Evolutionary conservation across 2,888 invertebrate species (phyloP), one percentile per base, ranked within the genome.

Genomic region (Rhamphomyia laevipes): DNA sequence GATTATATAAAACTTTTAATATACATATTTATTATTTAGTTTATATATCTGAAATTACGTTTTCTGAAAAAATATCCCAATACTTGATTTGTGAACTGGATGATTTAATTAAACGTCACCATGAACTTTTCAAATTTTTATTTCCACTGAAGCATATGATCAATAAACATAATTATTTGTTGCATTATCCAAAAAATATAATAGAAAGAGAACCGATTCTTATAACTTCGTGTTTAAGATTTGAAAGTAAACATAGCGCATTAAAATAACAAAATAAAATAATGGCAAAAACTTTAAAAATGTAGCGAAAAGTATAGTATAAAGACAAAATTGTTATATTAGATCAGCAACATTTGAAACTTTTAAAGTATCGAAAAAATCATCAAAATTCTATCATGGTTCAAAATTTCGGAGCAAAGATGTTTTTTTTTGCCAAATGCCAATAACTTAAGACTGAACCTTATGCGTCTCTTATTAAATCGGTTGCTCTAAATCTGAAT

Each of bases 311-410:
- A 48, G 48, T 43, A 27, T 48, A 9, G 45, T 16, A 5, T 45
- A 49, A 37, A 12, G 45, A 13, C 49, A 49, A 38, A 49, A 41
- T 43, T 31, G 18, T 16, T 48, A 48, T 43, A 48, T 48, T n/a
- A n/a, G n/a, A n/a, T n/a, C n/a, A n/a, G n/a, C n/a, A n/a, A n/a
- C n/a, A n/a, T n/a, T n/a, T n/a, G n/a, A n/a, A n/a, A n/a, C n/a
- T n/a, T n/a, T n/a, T n/a, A n/a, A n/a, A n/a, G n/a, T n/a, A n/a
- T n/a, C n/a, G n/a, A n/a, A n/a, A n/a, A n/a, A n/a, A n/a, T n/a
- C n/a, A n/a, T n/a, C n/a, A n/a, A n/a, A n/a, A n/a, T n/a, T n/a
- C n/a, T n/a, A n/a, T n/a, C n/a, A n/a, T n/a, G n/a, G n/a, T n/a
- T n/a, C n/a, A n/a, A n/a, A n/a, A n/a, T n/a, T n/a, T n/a, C n/a